Conservation (phyloP, 53 echinoderm and acorn worm genomes). For the Luidia sarsii region DNA sequence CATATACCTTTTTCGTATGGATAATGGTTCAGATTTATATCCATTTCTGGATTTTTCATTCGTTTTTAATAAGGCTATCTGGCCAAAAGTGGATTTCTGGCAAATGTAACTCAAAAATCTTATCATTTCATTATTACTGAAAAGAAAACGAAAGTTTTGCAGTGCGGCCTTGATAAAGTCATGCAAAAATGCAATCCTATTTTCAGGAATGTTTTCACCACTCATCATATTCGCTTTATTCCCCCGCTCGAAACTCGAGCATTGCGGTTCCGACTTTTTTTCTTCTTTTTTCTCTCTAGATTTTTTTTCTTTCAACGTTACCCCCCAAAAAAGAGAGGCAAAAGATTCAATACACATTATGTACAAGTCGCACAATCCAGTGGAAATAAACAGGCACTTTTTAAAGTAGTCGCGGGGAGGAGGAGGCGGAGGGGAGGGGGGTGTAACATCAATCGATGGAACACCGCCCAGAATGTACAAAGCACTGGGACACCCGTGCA, state of each 20-base stretch:
- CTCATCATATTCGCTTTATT: neutral
- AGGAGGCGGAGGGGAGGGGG: neutral
- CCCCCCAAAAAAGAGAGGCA: neutral
- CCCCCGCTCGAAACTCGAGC: neutral
- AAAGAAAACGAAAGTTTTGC: conserved; percentile 19
- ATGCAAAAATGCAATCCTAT: neutral
- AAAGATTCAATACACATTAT: neutral
- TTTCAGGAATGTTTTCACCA: conserved; percentile 30
- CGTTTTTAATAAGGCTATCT: no score
- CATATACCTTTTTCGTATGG: neutral
- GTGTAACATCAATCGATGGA: neutral
- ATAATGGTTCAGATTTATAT: neutral
- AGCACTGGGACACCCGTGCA: no score
- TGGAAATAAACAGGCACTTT: conserved; percentile 47
- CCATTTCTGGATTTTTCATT: no score
- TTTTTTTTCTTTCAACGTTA: neutral
- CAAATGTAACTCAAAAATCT: neutral
- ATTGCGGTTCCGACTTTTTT: neutral
- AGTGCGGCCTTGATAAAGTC: neutral
- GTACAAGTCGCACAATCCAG: neutral
- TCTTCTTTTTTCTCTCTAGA: neutral
- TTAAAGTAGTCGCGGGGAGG: neutral
- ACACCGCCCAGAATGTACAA: conserved; percentile 22
- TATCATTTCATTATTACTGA: conserved; percentile 2
- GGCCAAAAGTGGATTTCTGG: no score